A percentile compares a stretch with the other conserved stretches of the same genome.
Evolutionary conservation across 2,888 invertebrate species (phyloP).

Genomic region (Agrotis ipsilon): DNA sequence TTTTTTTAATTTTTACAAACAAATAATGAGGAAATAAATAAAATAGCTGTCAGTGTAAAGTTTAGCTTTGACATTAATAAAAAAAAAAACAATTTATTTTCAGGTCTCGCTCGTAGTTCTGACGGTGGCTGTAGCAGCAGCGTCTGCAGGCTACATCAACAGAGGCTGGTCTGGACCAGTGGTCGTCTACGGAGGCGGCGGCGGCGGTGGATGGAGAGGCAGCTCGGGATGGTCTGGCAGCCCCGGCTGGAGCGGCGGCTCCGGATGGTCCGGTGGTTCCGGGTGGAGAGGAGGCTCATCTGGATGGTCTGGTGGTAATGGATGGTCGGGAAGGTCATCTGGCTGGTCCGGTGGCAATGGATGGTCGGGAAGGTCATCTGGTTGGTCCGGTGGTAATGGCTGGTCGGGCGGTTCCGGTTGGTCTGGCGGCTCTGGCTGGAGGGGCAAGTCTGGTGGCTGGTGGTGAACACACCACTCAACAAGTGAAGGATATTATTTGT

Average conservation of each 20-base stretch:
- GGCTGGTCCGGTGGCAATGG: constrained; percentile 22
- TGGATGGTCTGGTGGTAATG: constrained; percentile 28
- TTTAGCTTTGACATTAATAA: too few relatives aligned
- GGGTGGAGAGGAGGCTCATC: not conserved
- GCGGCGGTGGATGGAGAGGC: constrained; percentile 23
- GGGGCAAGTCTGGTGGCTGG: constrained; percentile 46
- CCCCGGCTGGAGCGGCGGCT: constrained; percentile 18
- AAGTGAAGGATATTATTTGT: not conserved
- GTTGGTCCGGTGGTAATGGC: constrained; percentile 20
- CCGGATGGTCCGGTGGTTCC: constrained; percentile 17
- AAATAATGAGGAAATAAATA: too few relatives aligned
- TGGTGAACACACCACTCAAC: constrained; percentile 22
- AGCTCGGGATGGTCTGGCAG: constrained; percentile 18
- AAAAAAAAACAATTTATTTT: too few relatives aligned
- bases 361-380: not conserved
- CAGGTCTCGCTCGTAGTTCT: constrained; percentile 67
- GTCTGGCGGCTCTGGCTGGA: constrained; percentile 25
- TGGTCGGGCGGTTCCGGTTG: constrained; percentile 26
- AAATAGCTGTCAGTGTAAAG: not conserved
- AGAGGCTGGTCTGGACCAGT: constrained; percentile 62
- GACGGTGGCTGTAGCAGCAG: constrained; percentile 67
- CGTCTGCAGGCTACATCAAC: constrained; percentile 74
- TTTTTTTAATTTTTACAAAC: too few relatives aligned
- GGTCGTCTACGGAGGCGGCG: constrained; percentile 39
- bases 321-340: not conserved